phyloP scores from a whole-genome alignment of 2,797 vertebrate species.

The Mormyrops attenuatus region DNA sequence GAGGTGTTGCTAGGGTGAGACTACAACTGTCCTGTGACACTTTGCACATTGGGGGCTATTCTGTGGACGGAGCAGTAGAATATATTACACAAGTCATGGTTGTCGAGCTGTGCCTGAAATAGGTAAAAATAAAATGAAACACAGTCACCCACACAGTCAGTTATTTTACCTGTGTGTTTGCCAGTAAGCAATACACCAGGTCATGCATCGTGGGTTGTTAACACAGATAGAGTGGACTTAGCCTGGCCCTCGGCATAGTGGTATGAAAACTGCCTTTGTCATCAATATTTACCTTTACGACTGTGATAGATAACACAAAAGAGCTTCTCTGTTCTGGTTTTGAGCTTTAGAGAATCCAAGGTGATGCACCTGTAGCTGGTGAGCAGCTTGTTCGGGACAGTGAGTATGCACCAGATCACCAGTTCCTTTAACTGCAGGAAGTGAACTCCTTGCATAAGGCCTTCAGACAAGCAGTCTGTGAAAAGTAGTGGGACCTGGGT shows the following conservation, averaged over 20 bases:
- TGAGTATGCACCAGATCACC: neutral
- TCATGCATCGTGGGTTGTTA: neutral
- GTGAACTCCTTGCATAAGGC: neutral
- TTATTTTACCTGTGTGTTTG: neutral
- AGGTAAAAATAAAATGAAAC: neutral
- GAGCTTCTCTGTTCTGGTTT: neutral
- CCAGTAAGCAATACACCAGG: neutral
- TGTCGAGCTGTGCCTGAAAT: neutral
- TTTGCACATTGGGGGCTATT: neutral
- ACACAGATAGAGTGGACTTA: neutral
- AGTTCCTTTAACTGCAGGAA: neutral
- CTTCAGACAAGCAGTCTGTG: conserved; percentile 5
- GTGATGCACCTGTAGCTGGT: neutral
- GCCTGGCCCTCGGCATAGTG: neutral
- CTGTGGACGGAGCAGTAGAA: neutral
- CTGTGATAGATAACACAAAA: neutral
- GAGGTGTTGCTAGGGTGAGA: neutral
- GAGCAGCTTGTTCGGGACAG: neutral
- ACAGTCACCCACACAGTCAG: neutral
- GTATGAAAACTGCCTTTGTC: neutral
- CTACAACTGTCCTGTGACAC: neutral
- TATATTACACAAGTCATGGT: neutral
- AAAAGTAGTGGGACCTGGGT: conserved; percentile 13
- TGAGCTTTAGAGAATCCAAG: conserved; percentile 5
- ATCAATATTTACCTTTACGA: neutral